Percentiles rank a stretch among this genome's conserved stretches.
Evolutionary conservation across 2,888 invertebrate species (phyloP).

Genomic region (Hylaea fasciaria): DNA sequence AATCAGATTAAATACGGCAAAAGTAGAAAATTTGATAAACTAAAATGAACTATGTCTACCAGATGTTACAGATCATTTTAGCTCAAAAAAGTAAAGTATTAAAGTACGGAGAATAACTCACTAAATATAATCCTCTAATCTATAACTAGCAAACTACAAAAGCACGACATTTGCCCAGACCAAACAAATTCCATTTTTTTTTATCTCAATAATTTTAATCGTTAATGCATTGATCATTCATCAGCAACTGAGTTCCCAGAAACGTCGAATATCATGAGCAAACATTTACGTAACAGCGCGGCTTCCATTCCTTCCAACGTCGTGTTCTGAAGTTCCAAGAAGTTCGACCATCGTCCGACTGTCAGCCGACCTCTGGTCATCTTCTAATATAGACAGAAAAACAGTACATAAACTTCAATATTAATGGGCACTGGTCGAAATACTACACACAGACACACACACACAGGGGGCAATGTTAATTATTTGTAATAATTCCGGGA

Average conservation of each 20-base stretch:
- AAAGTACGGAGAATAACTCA: too few relatives aligned
- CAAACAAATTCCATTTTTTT: constrained; percentile 17
- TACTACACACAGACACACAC: too few relatives aligned
- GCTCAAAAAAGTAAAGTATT: too few relatives aligned
- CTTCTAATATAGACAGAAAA: neutral
- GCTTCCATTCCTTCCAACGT: constrained; percentile 25
- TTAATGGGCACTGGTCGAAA: too few relatives aligned
- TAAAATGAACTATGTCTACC: too few relatives aligned
- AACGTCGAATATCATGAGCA: constrained; percentile 7
- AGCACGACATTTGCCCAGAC: constrained; percentile 20
- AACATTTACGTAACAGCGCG: constrained; percentile 21
- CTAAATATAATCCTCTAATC: neutral
- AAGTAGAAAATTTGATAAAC: too few relatives aligned
- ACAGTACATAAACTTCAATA: constrained; percentile 12
- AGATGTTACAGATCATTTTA: too few relatives aligned
- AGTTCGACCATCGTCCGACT: constrained; percentile 31
- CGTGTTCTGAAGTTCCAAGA: constrained; percentile 30
- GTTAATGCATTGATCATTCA: constrained; percentile 6
- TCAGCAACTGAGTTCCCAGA: constrained; percentile 11
- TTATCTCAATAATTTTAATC: constrained; percentile 22
- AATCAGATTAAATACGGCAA: too few relatives aligned
- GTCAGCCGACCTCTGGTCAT: constrained; percentile 28
- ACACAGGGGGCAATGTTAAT: too few relatives aligned
- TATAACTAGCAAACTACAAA: constrained; percentile 16
- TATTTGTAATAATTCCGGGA: too few relatives aligned